A percentile compares a stretch with the other conserved stretches of the same genome.
Evolutionary conservation across 2,113 vertebrate species (phyloP).

Genomic region (Nothoprocta perdicaria): DNA sequence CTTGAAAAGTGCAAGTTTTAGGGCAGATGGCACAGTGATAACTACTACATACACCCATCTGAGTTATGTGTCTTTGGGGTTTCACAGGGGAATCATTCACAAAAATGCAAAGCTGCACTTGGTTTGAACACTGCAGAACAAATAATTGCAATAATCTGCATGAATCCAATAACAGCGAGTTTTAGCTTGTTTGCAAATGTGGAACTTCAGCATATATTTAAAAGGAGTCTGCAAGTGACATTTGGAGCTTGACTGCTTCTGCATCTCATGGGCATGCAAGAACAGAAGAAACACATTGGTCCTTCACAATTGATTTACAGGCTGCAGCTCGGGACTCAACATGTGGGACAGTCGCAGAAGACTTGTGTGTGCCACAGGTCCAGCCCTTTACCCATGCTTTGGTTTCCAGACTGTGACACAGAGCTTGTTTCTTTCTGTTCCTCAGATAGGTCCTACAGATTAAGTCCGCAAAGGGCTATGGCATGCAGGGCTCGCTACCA

Average conservation of each 20-base stretch:
- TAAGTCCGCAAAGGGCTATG: background rate
- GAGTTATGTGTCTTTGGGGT: background rate
- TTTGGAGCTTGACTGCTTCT: background rate
- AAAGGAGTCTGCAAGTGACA: background rate
- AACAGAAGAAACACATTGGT: background rate
- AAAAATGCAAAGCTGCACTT: background rate
- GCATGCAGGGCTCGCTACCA: background rate
- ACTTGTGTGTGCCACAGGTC: background rate
- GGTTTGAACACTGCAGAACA: background rate
- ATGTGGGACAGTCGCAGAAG: background rate
- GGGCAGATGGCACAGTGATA: conserved; percentile 36
- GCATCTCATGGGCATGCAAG: background rate
- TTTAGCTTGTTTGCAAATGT: background rate
- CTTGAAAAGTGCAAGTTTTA: conserved; percentile 37
- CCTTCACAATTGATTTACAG: background rate
- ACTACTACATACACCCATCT: conserved; percentile 7
- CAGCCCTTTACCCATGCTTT: background rate
- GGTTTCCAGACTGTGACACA: background rate
- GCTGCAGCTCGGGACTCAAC: background rate
- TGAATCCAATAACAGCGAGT: background rate
- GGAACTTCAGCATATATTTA: background rate
- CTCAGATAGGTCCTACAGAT: background rate
- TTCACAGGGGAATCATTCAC: background rate
- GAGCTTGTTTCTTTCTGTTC: background rate
- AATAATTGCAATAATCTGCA: background rate